phyloP scores from a whole-genome alignment of 2,113 vertebrate genomes.

The Crotalus horridus region DNA sequence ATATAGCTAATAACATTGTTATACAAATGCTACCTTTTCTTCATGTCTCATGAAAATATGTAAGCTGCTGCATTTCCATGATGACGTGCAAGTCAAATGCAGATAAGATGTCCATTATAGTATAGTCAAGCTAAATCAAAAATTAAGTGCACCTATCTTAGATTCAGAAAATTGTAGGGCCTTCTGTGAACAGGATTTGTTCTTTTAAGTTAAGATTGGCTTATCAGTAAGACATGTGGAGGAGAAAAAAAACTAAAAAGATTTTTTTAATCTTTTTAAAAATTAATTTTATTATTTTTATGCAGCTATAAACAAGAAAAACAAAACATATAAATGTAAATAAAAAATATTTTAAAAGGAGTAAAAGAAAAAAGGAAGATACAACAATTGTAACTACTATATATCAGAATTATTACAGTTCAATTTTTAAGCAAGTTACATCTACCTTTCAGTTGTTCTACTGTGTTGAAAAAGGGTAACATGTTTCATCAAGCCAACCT shows the following conservation, averaged over 20 bases:
- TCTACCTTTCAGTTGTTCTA: background rate
- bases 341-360: background rate
- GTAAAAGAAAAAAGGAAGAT: background rate
- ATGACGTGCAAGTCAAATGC: background rate
- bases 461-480: background rate
- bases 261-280: background rate
- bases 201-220: background rate
- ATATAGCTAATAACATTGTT: background rate
- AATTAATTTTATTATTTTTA: background rate
- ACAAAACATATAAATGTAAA: background rate
- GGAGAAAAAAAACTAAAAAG: background rate
- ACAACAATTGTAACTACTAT: background rate
- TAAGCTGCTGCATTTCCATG: background rate
- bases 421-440: background rate
- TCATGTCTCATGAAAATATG: background rate
- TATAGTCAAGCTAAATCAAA: background rate
- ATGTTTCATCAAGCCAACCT: background rate
- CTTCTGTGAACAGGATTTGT: background rate
- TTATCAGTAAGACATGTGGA: background rate
- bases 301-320: background rate
- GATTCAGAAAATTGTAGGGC: background rate
- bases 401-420: background rate
- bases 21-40: background rate
- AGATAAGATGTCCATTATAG: background rate
- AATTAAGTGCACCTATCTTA: background rate